Base-by-base conservation (phyloP, 1,140 invertebrate species). In the Ditylenchus dipsaci region DNA sequence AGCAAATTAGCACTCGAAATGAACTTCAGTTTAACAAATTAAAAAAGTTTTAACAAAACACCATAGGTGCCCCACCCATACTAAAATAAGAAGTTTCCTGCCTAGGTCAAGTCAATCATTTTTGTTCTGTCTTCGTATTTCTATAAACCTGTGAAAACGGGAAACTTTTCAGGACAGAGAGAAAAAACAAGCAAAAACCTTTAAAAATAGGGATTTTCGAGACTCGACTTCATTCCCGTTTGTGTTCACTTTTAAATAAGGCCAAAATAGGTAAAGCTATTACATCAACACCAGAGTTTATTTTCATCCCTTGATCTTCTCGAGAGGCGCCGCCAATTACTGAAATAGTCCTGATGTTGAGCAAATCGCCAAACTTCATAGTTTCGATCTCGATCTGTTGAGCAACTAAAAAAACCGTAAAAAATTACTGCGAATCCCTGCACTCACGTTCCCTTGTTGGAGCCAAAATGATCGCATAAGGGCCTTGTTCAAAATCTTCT, bases 361-460 rank as follows among this genome's bases (percentile, higher is more conserved):
- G 85, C 1, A 91, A 90, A 74, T 91, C 88, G 26, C 94, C 95
- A 87, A 99, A 99, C 85, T 97, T 98, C 67, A 90, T 91, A 0
- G 93, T 94, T 85, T 99, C 96, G 85, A 98, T 95, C 86, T 99
- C 95, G 78, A 99, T 99, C 85, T 99, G 96, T 82, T 98, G 95
- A 0, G 96, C 96, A 85, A 99, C 33, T 38, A 38, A 38, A 38
- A 38, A 38, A 38, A 38, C 33, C 3, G 3, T 38, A 38, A 38
- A 11, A 5, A 38, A 5, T 3, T 11, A 3, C 33, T 5, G 11
- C 11, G 3, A 38, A 38, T 38, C 33, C 3, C 33, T 38, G 33
- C 33, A 38, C 33, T 38, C 11, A 38, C 33, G 89, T 84, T 99
- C 96, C 85, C 95, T 89, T 57, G 96, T 98, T 0, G 96, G 96